Percentiles rank a stretch among this genome's conserved stretches.
Conservation (phyloP, 2,113 vertebrate species). For the Misgurnus anguillicaudatus region DNA sequence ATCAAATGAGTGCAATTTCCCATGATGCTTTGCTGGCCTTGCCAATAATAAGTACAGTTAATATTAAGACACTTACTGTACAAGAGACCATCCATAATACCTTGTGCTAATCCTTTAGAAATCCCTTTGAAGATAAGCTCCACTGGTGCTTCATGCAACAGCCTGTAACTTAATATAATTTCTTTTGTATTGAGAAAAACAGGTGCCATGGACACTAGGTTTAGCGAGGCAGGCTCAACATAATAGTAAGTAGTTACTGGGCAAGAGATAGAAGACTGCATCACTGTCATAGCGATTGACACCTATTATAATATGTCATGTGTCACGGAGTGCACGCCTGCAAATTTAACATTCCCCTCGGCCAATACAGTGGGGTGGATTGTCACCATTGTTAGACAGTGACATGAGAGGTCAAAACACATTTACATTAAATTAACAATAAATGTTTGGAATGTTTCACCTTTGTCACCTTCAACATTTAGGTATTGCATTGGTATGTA, state of each 20-base stretch:
- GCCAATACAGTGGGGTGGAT: background rate
- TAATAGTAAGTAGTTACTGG: constrained; percentile 36
- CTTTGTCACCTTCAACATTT: background rate
- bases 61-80: background rate
- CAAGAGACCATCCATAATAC: background rate
- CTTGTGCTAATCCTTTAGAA: constrained; percentile 20
- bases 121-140: constrained; percentile 45
- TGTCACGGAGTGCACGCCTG: background rate
- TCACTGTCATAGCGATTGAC: background rate
- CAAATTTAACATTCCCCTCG: constrained; percentile 5
- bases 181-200: constrained; percentile 35
- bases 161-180: constrained; percentile 46
- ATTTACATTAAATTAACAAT: background rate
- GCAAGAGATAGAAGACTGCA: constrained; percentile 3
- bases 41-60: background rate
- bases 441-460: background rate
- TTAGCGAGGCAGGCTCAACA: background rate
- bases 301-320: constrained; percentile 19
- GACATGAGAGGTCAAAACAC: background rate
- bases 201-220: constrained; percentile 40
- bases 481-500: too few species aligned
- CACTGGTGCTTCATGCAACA: constrained; percentile 33
- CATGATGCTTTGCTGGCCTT: background rate
- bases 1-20: too few species aligned
- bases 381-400: background rate